phyloP scores from a whole-genome alignment of 2,113 vertebrate genomes.

The Pituophis catenifer region DNA sequence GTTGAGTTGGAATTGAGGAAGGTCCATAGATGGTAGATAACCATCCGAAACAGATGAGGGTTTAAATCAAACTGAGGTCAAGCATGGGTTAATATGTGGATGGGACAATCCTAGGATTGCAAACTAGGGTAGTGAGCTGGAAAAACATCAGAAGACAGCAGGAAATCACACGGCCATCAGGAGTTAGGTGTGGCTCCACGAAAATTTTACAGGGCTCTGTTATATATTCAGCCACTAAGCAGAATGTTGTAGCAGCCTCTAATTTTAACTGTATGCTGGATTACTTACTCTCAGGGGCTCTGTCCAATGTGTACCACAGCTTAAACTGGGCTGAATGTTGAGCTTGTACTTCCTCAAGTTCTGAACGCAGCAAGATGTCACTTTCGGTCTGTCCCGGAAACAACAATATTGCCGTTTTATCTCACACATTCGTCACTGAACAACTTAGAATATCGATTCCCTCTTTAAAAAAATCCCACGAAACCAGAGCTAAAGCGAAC shows the following conservation, averaged over 20 bases:
- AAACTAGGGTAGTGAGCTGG: background rate
- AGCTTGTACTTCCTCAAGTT: slow-evolving; percentile 87
- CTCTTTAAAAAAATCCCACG: background rate
- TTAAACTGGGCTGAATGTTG: slow-evolving; percentile 82
- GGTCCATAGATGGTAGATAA: background rate
- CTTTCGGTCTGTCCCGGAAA: slow-evolving; percentile 79
- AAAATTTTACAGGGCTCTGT: background rate
- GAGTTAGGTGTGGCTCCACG: background rate
- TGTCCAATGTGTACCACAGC: slow-evolving; percentile 93
- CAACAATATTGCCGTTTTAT: background rate
- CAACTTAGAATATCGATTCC: background rate
- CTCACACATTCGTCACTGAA: background rate
- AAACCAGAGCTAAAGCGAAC: background rate
- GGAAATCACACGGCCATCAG: background rate
- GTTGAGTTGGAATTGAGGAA: background rate
- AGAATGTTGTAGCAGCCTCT: background rate
- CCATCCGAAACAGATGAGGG: background rate
- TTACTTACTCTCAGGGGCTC: slow-evolving; percentile 79
- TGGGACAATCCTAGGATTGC: background rate
- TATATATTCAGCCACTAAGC: background rate
- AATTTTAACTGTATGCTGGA: background rate
- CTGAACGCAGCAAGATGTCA: slow-evolving; percentile 86
- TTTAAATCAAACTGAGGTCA: background rate
- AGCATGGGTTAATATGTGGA: background rate
- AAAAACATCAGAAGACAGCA: background rate